Conservation (phyloP, 2,888 invertebrate species). For the Tryphoninae sp. region DNA sequence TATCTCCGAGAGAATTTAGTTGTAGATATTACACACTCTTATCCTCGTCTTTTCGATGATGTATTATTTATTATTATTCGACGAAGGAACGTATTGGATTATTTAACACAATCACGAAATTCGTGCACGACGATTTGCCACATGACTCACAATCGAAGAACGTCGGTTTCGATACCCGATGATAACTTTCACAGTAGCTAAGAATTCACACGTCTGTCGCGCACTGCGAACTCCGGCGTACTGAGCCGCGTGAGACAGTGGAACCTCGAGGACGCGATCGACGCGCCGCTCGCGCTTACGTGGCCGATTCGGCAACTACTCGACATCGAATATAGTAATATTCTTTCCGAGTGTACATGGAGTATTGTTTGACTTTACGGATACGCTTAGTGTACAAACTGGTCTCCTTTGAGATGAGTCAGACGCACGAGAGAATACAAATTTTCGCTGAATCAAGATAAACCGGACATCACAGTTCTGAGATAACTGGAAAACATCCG, state of each 20-base stretch:
- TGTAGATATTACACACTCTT: background rate
- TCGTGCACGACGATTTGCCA: background rate
- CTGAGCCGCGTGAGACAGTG: slow-evolving; percentile 71
- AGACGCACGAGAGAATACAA: too few relatives aligned
- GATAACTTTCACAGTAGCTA: background rate
- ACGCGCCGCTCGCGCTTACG: slow-evolving; percentile 71
- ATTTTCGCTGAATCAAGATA: too few relatives aligned
- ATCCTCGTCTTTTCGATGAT: background rate
- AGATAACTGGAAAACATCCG: too few relatives aligned
- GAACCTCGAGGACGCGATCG: slow-evolving; percentile 72
- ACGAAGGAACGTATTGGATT: background rate
- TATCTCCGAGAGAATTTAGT: background rate
- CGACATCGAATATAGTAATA: background rate
- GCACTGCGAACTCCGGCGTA: slow-evolving; percentile 76
- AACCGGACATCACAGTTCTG: too few relatives aligned
- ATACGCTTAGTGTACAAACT: background rate
- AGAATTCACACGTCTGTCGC: slow-evolving; percentile 61
- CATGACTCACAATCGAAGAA: slow-evolving; percentile 10
- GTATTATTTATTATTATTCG: background rate
- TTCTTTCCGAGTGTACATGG: slow-evolving; percentile 14
- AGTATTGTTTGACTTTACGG: slow-evolving; percentile 20
- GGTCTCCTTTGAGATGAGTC: too few relatives aligned
- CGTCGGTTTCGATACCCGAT: background rate
- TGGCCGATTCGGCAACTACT: slow-evolving; percentile 63
- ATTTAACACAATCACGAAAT: background rate